Evolutionary conservation across 2,113 vertebrate species (phyloP), one percentile per base, ranked within the genome.

Genomic region (Heteronetta atricapilla): DNA sequence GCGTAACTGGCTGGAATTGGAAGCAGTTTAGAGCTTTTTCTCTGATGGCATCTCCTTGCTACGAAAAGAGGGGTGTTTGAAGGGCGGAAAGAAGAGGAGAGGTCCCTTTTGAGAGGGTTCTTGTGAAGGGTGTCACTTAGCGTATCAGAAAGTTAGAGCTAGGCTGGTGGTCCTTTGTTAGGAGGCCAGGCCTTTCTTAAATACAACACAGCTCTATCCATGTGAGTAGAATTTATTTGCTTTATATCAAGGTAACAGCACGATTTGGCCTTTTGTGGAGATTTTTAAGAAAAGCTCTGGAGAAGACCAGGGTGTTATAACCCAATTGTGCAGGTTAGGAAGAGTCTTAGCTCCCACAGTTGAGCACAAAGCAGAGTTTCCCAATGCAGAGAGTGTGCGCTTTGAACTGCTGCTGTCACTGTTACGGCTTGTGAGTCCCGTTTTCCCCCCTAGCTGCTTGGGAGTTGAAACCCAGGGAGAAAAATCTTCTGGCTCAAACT

Each of bases 291-390:
- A 64, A 14, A 28, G 4, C 33, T 52, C 15, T 19, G 22, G 29
- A 53, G 6, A 48, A 85, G 53, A 87, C 16, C 34, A 77, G 10
- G 42, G 26, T 73, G 29, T 76, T 77, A 36, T 17, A 46, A 74
- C 31, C 14, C 3, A 1, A 56, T 46, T 20, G 55, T 63, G 20
- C 50, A 42, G 63, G 12, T 66, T 19, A 29, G 75, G 34, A 86
- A 13, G 33, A 42, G 44, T 15, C 8, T 79, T 23, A 3, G 23
- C 20, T 76, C 70, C 44, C 34, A 0, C 0, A 0, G 10, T 7
- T 63, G 52, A 85, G 33, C 63, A 73, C 44, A 3, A 2, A n/a
- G 10, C 11, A 13, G 73, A 28, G 25, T 60, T 90, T 69, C 44
- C 23, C 2, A 3, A 22, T 70, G 52, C 58, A 50, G n/a, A 52